These are phyloP conservation scores for Etheostoma spectabile DNA, from an alignment of 2,113 vertebrate species.

Conservation along the genomic window DNA sequence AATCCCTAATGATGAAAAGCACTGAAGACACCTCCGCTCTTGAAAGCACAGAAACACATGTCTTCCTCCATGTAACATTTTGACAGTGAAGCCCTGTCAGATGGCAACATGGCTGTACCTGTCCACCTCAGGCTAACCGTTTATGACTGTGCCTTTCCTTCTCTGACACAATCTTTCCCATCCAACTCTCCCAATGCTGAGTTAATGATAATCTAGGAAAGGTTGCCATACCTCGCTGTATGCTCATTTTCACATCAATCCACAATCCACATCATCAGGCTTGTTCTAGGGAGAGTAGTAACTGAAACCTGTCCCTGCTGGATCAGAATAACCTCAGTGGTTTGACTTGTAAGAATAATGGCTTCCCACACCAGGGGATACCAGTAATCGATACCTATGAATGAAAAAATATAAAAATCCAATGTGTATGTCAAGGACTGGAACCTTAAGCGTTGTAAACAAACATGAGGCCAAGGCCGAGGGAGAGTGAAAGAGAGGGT, in stretches of 20 bases:
- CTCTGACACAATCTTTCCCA: background rate
- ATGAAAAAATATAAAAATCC: slow-evolving; percentile 29
- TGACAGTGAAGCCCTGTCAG: slow-evolving; percentile 52
- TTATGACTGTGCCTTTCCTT: slow-evolving; percentile 34
- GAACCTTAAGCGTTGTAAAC: slow-evolving; percentile 52
- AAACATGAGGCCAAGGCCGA: slow-evolving; percentile 43
- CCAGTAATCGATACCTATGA: slow-evolving; percentile 17
- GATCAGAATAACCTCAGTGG: slow-evolving; percentile 15
- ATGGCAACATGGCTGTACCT: slow-evolving; percentile 20
- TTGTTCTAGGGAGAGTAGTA: background rate
- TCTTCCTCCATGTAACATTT: slow-evolving; percentile 9
- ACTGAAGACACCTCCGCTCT: slow-evolving; percentile 34
- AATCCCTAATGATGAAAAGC: slow-evolving; percentile 48
- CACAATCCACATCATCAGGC: background rate
- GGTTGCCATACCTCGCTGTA: background rate
- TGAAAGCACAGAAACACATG: slow-evolving; percentile 30
- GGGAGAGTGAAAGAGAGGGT: slow-evolving; percentile 20
- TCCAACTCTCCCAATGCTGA: background rate
- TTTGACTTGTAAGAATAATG: slow-evolving; percentile 12
- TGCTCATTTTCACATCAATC: slow-evolving; percentile 18
- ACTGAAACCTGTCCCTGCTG: background rate
- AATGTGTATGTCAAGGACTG: slow-evolving; percentile 46
- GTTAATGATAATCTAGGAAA: background rate
- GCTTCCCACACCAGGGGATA: slow-evolving; percentile 16
- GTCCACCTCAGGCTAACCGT: slow-evolving; percentile 20